phyloP scores from a whole-genome alignment of 2,797 vertebrate genomes.

The Huso huso region DNA sequence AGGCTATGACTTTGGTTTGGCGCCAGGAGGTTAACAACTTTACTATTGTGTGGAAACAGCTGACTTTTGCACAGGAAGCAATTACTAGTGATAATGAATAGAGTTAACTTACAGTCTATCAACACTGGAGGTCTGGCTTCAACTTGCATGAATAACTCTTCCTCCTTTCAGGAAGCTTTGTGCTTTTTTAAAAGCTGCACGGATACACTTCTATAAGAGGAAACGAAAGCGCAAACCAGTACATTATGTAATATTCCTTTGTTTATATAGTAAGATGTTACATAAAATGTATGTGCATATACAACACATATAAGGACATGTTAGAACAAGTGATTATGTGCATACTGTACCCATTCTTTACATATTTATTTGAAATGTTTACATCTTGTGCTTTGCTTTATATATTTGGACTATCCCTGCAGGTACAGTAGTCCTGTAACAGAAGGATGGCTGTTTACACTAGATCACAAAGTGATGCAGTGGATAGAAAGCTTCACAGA shows the following conservation, averaged over 20 bases:
- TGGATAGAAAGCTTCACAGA: too few relatives aligned
- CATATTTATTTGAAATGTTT: too few relatives aligned
- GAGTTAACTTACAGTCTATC: slow-evolving; percentile 25
- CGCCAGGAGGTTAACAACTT: slow-evolving; percentile 39
- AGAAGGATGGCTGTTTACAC: too few relatives aligned
- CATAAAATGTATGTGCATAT: not conserved
- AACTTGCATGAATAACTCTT: slow-evolving; percentile 24
- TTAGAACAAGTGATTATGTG: too few relatives aligned
- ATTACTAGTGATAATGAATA: slow-evolving; percentile 42
- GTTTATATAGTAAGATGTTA: not conserved
- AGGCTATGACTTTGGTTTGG: slow-evolving; percentile 51
- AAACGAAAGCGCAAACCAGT: not conserved
- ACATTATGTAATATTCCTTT: not conserved
- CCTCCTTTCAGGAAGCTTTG: slow-evolving; percentile 11
- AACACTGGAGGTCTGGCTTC: slow-evolving; percentile 23
- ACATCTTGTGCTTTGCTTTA: too few relatives aligned
- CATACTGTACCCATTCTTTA: too few relatives aligned
- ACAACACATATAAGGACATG: too few relatives aligned
- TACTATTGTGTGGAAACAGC: slow-evolving; percentile 44
- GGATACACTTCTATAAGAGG: slow-evolving; percentile 11
- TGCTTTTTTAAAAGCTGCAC: not conserved
- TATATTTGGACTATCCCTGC: too few relatives aligned
- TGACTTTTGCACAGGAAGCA: slow-evolving; percentile 53
- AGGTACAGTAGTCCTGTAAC: too few relatives aligned
- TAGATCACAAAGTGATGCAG: too few relatives aligned